These are phyloP conservation scores for Herminia tarsipennalis DNA, from an alignment of 2,888 invertebrate species.

Conservation along the genomic window DNA sequence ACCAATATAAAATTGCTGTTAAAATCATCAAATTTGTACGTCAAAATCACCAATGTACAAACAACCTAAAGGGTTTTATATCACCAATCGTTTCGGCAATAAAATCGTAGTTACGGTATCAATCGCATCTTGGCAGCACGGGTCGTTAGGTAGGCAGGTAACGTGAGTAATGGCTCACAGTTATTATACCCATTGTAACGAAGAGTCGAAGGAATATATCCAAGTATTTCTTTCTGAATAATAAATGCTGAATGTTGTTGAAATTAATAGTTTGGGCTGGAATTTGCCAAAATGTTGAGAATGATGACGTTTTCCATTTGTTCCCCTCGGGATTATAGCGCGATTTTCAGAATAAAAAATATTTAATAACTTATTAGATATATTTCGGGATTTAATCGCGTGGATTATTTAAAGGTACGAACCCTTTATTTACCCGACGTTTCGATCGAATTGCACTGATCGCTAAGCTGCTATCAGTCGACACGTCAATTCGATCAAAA, in stretches of 20 bases:
- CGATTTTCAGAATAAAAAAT: too few species aligned
- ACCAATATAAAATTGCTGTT: too few species aligned
- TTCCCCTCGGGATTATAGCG: too few species aligned
- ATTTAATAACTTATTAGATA: too few species aligned
- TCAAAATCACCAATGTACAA: not conserved
- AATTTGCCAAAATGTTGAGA: too few species aligned
- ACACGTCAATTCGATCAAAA: too few species aligned
- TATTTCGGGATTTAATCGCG: too few species aligned
- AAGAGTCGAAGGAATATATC: constrained; percentile 24
- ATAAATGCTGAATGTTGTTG: constrained; percentile 3
- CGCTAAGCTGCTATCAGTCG: too few species aligned
- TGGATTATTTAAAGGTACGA: too few species aligned
- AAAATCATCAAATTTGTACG: not conserved
- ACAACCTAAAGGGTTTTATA: constrained; percentile 12
- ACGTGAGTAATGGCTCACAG: constrained; percentile 39
- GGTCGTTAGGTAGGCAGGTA: constrained; percentile 54
- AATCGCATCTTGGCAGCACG: constrained; percentile 50
- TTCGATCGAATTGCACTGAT: too few species aligned
- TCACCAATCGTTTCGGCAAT: constrained; percentile 40
- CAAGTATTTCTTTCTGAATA: constrained; percentile 22
- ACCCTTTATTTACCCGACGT: too few species aligned
- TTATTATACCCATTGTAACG: constrained; percentile 37
- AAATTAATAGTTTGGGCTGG: not conserved
- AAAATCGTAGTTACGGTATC: constrained; percentile 58
- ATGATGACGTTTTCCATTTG: too few species aligned